Evolutionary conservation across 2,888 invertebrate species (phyloP).

Genomic region (Halictus ligatus): DNA sequence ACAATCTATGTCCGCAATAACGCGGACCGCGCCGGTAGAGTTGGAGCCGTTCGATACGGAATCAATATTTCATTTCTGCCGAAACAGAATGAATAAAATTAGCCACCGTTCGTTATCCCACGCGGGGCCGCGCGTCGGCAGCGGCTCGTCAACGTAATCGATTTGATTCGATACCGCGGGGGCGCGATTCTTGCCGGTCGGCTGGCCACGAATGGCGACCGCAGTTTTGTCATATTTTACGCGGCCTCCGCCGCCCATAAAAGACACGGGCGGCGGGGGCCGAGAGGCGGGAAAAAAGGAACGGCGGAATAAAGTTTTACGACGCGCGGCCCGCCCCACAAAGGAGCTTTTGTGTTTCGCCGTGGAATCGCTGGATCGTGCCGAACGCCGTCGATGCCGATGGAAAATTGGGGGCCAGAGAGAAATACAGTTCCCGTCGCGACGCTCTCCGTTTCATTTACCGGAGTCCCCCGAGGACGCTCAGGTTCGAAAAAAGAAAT

Average conservation of each 20-base stretch:
- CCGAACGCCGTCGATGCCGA: not conserved
- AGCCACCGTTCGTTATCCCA: constrained; percentile 18
- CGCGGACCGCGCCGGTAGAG: not conserved
- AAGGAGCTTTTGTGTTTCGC: constrained; percentile 39
- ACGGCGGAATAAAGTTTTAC: constrained; percentile 43
- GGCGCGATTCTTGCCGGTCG: constrained; percentile 62
- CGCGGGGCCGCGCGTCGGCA: not conserved
- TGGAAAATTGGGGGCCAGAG: constrained; percentile 11
- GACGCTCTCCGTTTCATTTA: constrained; percentile 14
- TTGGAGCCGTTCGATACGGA: not conserved
- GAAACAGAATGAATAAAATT: not conserved
- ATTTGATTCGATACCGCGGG: constrained; percentile 69
- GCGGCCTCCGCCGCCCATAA: constrained; percentile 30
- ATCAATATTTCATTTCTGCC: not conserved
- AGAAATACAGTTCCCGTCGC: not conserved
- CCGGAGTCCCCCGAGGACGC: not conserved
- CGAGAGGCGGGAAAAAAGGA: constrained; percentile 36
- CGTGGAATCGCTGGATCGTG: not conserved
- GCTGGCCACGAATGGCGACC: constrained; percentile 65
- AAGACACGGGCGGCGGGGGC: not conserved
- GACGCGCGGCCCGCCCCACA: constrained; percentile 14
- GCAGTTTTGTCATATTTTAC: constrained; percentile 73
- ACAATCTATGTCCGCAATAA: no score
- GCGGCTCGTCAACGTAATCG: constrained; percentile 64
- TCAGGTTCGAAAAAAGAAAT: not conserved